Conservation (phyloP, 2,888 invertebrate species). For the Drosophila macrospina region DNA sequence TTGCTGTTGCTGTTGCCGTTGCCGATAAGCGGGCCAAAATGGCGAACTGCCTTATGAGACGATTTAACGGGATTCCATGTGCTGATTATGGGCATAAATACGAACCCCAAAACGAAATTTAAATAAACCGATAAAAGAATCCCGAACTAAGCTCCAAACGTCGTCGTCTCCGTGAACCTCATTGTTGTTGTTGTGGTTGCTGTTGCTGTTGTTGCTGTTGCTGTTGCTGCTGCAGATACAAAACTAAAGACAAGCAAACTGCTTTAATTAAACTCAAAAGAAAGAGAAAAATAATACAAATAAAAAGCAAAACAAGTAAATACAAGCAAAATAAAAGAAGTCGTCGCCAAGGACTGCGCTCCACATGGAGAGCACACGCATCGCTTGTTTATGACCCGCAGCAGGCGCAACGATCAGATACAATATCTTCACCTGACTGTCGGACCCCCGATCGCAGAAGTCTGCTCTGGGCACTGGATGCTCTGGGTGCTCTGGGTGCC, state of each 20-base stretch:
- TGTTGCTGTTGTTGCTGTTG: slow-evolving; percentile 10
- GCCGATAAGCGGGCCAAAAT: slow-evolving; percentile 77
- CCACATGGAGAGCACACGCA: slow-evolving; percentile 48
- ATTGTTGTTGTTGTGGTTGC: slow-evolving; percentile 9
- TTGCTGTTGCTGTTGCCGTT: not conserved
- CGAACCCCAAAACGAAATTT: slow-evolving; percentile 69
- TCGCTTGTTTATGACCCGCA: slow-evolving; percentile 74
- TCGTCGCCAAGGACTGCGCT: slow-evolving; percentile 47
- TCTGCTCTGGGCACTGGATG: not conserved
- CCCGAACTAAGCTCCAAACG: slow-evolving; percentile 62
- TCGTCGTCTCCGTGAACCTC: slow-evolving; percentile 16
- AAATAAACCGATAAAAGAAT: slow-evolving; percentile 80
- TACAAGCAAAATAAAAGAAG: slow-evolving; percentile 18
- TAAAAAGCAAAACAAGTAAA: slow-evolving; percentile 26
- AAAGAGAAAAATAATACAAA: too few relatives aligned
- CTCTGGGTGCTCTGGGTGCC: too few relatives aligned
- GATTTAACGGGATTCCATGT: slow-evolving; percentile 81
- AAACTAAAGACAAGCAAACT: slow-evolving; percentile 71
- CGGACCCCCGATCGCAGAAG: slow-evolving; percentile 11
- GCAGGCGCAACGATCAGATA: slow-evolving; percentile 74
- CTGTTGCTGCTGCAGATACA: slow-evolving; percentile 41
- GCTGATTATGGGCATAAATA: slow-evolving; percentile 80
- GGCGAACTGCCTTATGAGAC: slow-evolving; percentile 80
- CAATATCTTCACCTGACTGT: slow-evolving; percentile 77
- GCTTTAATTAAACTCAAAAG: slow-evolving; percentile 71